Evolutionary conservation across 2,113 vertebrate species (phyloP), one percentile per base, ranked within the genome.

Genomic region (Vidua macroura): DNA sequence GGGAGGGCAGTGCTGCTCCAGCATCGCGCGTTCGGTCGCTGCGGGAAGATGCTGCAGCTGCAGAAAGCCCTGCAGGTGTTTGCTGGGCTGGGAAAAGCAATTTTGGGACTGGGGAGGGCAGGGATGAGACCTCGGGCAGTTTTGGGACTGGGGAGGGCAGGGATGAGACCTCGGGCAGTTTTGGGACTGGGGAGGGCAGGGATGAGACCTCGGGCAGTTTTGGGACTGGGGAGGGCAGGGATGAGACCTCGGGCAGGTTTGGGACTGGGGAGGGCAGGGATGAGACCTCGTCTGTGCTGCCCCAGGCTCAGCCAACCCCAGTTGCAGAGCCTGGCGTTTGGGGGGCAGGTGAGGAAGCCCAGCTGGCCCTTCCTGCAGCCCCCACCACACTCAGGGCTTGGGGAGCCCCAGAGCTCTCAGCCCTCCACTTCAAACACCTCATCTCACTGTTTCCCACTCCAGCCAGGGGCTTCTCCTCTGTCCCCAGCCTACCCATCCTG

Each of bases 321-420:
- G 0, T 9, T 13, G 8, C 25, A 7, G 30, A 49, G 20, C 35
- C 43, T 4, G 44, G 43, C 1, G 21, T 24, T 14, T 22, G 9
- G 5, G 51, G 14, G 41, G 24, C 10, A 9, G 53, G 7, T 0
- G 5, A 68, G 37, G 63, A 41, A 53, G 35, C 72, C 12, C 33
- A 0, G 5, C 1, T 7, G 28, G 31, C 48, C 9, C 69, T 22
- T 35, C 56, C 5, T 2, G 18, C 62, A 78, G 74, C 55, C 52
- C 41, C 3, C 7, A 7, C 6, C 67, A 4, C 0, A 1, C 22
- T 22, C 16, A 10, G 46, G 21, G 41, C 62, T 7, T 7, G 19
- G 8, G 73, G 62, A 35, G 8, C n/a, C 8, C 35, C 16, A 0
- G 13, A 67, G 4, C 16, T 66, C 70, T 49, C n/a, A 4, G 35